Evolutionary conservation across 2,113 vertebrate genomes (phyloP), one percentile per base, ranked within the genome.

Genomic region (Phainopepla nitens): DNA sequence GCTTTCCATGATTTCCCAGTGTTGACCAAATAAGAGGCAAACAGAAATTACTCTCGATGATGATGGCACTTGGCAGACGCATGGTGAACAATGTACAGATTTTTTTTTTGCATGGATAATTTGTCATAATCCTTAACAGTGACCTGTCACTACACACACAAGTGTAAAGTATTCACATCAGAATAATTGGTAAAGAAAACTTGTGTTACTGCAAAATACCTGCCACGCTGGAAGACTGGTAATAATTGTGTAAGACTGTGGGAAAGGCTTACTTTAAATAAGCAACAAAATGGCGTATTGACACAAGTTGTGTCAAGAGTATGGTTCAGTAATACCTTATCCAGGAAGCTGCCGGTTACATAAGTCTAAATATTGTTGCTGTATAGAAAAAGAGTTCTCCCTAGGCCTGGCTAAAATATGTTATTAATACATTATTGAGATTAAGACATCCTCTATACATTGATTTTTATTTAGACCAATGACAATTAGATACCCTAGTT

Each of bases 61-160:
- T 70, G 54, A 36, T 5, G 9, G 17, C 13, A 35, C 11, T 62
- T 68, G 70, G 31, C 44, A 93, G 57, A 72, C 18, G 10, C 50
- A 7, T 8, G 8, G 12, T 35, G 27, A 87, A 9, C 2, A 77
- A 17, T 0, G 0, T 44, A 47, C 12, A 31, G 5, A 13, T 39
- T 33, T 57, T 45, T 45, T 90, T 51, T 71, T 68, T 77, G 10
- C 25, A 12, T 39, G 2, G 51, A 39, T 66, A 41, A 25, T 23
- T 79, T 79, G 27, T 42, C 27, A 47, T 47, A 81, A 29, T 68
- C 18, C 29, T 35, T 31, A 50, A 8, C 36, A 76, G 33, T 42
- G 45, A 56, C 9, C 8, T 61, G 23, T 33, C 28, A 22, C 24
- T 77, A 39, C 6, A 29, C 3, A 60, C 2, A 20, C 6, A 41